These are phyloP conservation scores for Pseudorasbora parva DNA, from an alignment of 2,113 vertebrate species.

Conservation along the genomic window DNA sequence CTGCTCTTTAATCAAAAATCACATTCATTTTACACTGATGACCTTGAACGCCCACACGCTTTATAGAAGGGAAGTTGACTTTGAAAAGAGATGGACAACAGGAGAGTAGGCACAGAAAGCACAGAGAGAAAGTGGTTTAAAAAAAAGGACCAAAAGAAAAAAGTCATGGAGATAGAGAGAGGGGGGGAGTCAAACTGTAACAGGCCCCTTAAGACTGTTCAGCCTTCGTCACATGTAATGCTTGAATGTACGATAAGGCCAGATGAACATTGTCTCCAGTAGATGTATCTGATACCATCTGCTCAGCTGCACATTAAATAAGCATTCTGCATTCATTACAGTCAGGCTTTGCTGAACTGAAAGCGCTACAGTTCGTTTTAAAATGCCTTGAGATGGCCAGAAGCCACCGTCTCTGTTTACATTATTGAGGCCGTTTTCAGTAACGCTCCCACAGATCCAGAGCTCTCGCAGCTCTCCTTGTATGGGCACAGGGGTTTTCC, in stretches of 20 bases:
- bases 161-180: background rate
- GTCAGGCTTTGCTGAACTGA: background rate
- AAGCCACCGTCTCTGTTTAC: constrained; percentile 23
- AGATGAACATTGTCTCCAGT: background rate
- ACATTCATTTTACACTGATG: constrained; percentile 47
- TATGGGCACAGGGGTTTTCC: constrained; percentile 45
- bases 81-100: constrained; percentile 32
- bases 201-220: background rate
- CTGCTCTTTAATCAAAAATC: constrained; percentile 52
- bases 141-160: background rate
- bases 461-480: constrained; percentile 35
- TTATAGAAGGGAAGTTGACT: constrained; percentile 36
- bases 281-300: background rate
- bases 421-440: constrained; percentile 20
- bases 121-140: constrained; percentile 16
- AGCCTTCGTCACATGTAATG: background rate
- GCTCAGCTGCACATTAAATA: background rate
- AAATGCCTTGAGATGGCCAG: constrained; percentile 1
- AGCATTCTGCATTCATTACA: constrained; percentile 13
- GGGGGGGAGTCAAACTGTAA: background rate
- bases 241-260: background rate
- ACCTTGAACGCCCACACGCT: constrained; percentile 59
- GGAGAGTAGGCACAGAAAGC: background rate
- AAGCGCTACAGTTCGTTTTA: background rate
- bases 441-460: constrained; percentile 22